Base-by-base conservation (phyloP, 2,113 vertebrate species). In the Gallinago paraguaiae region DNA sequence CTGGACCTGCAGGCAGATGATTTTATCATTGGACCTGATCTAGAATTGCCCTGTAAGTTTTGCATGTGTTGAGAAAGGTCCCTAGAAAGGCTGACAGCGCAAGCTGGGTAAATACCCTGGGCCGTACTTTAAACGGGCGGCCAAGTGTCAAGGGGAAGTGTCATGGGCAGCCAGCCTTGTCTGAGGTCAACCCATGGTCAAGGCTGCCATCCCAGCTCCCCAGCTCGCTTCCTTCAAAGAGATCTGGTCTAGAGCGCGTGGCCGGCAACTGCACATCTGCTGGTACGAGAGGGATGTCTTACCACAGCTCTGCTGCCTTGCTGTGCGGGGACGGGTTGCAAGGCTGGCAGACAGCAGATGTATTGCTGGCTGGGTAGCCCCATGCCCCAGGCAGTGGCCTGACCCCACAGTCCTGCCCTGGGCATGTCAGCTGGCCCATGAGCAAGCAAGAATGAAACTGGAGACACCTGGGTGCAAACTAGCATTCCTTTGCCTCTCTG, bases 101-200 rank as follows among this genome's bases (percentile, higher is more conserved):
- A 61, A 88, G 30, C 13, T 53, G 35, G n/a, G 37, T 81, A 71
- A 89, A 89, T 35, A 68, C 13, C 18, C 39, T 41, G 37, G 16
- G 17, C 71, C 11, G 0, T 15, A 43, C 20, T 53, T 84, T 59
- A 67, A 31, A 31, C 15, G 25, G 71, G 19, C 2, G 0, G 22
- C 7, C 43, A 68, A 59, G 45, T 4, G 10, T 45, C 35, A 61
- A 78, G 48, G 23, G 23, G 27, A 82, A 46, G 46, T 46, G 46
- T 20, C 28, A 46, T 0, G 0, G 35, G 35, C 3, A 1, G 37
- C 46, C 61, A 83, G 37, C 54, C 30, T 53, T 9, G 1, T 37
- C 53, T 31, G 18, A 1, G 1, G 54, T 25, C 65, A 77, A 59
- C 46, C n/a, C 13, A 20, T 9, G 31, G 39, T 37, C 57, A 56